Conservation (phyloP, 2,888 invertebrate genomes). For the Macropis europaea region DNA sequence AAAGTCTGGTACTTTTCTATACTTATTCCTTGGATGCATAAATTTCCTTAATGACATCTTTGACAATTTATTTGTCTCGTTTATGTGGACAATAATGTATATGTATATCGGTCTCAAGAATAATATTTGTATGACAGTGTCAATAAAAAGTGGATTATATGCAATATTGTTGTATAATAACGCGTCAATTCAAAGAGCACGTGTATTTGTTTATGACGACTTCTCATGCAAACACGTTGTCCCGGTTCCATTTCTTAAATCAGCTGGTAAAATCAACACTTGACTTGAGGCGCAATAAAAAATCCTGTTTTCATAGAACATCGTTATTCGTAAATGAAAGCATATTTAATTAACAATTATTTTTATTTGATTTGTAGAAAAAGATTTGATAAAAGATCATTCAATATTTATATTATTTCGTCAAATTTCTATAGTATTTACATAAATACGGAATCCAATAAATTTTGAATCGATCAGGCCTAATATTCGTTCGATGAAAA, state of each 20-base stretch:
- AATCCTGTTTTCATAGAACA: neutral
- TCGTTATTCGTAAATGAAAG: neutral
- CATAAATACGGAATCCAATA: neutral
- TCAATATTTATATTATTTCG: neutral
- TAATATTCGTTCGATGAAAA: neutral
- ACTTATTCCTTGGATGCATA: conserved; percentile 97
- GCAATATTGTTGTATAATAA: no score
- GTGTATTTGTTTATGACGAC: neutral
- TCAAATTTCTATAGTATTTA: neutral
- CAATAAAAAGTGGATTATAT: neutral
- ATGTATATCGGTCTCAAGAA: no score
- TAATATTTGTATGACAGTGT: neutral
- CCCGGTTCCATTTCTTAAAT: neutral
- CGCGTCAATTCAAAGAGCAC: neutral
- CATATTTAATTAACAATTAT: neutral
- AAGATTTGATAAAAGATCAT: neutral
- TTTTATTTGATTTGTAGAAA: neutral
- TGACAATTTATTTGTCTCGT: neutral
- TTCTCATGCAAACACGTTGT: neutral
- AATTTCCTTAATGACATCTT: conserved; percentile 82
- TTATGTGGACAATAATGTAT: neutral
- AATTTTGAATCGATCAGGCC: neutral
- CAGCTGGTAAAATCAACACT: neutral
- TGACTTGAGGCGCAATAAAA: neutral
- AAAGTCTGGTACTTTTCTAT: conserved; percentile 92